Percentiles rank a stretch among this genome's conserved stretches.
Conservation (phyloP, 1,140 invertebrate genomes). For the Steinernema khuongi region DNA sequence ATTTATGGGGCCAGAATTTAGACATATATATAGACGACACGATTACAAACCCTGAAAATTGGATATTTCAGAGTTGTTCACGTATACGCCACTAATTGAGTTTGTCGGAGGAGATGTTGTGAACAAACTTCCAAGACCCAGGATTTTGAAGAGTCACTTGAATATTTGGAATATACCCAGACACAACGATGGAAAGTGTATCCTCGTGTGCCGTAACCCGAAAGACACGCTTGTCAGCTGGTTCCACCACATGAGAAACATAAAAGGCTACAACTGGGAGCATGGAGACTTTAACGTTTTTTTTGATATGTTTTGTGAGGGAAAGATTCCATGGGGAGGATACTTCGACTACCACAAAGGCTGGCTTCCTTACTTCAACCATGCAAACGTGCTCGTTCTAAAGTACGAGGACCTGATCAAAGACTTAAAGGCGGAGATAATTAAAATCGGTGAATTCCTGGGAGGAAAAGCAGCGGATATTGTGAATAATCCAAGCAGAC, state of each 20-base stretch:
- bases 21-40: too few relatives aligned
- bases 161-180: background rate
- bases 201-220: slow-evolving; percentile 27
- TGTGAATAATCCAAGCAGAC: slow-evolving; percentile 23
- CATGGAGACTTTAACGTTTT: slow-evolving; percentile 53
- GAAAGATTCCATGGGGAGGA: slow-evolving; percentile 53
- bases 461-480: slow-evolving; percentile 40
- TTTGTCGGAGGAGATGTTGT: background rate
- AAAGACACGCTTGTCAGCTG: slow-evolving; percentile 41
- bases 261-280: slow-evolving; percentile 35
- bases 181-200: background rate
- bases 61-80: background rate
- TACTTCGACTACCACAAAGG: slow-evolving; percentile 57
- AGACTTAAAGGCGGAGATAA: slow-evolving; percentile 37
- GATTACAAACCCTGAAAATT: background rate
- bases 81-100: background rate
- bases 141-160: background rate
- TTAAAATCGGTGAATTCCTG: slow-evolving; percentile 47
- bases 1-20: too few relatives aligned
- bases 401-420: slow-evolving; percentile 49
- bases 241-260: slow-evolving; percentile 15
- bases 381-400: slow-evolving; percentile 10
- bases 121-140: background rate
- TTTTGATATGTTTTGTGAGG: slow-evolving; percentile 55
- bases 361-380: slow-evolving; percentile 51